phyloP scores from a whole-genome alignment of 1,140 invertebrate genomes.

The Temnothorax longispinosus region DNA sequence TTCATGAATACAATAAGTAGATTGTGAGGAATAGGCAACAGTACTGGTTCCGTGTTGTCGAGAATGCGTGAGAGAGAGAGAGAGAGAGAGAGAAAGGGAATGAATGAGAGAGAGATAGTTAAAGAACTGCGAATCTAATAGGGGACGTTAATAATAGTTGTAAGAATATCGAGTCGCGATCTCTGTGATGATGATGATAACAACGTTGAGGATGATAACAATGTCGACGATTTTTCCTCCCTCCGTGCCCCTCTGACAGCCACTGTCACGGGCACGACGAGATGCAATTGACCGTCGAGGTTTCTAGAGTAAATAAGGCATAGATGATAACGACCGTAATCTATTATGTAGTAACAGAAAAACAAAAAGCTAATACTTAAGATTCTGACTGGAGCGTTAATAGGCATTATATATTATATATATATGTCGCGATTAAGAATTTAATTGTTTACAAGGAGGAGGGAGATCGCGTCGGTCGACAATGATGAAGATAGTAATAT shows the following conservation, averaged over 20 bases:
- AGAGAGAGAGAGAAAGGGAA: not conserved
- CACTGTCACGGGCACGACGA: constrained; percentile 55
- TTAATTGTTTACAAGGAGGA: constrained; percentile 43
- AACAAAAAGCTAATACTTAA: constrained; percentile 59
- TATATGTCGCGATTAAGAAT: constrained; percentile 31
- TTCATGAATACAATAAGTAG: constrained; percentile 13
- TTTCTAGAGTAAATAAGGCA: constrained; percentile 67
- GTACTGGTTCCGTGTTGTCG: constrained; percentile 17
- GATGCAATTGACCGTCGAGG: constrained; percentile 61
- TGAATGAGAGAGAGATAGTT: constrained; percentile 12
- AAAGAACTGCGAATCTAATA: constrained; percentile 56
- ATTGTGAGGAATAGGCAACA: not conserved
- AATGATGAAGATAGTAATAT: constrained; percentile 33
- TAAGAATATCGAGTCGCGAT: constrained; percentile 66
- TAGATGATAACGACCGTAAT: constrained; percentile 62
- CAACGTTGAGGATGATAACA: constrained; percentile 29
- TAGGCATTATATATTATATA: constrained; percentile 58
- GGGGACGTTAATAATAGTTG: constrained; percentile 63
- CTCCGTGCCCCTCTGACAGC: constrained; percentile 54
- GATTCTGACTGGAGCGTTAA: constrained; percentile 57
- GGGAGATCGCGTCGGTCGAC: constrained; percentile 43
- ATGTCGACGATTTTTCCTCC: constrained; percentile 45
- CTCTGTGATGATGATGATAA: constrained; percentile 66
- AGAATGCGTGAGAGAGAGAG: not conserved
- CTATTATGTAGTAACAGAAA: constrained; percentile 64